Evolutionary conservation across 2,797 vertebrate species (phyloP), one percentile per base, ranked within the genome.

Genomic region (Sebastes miniatus): DNA sequence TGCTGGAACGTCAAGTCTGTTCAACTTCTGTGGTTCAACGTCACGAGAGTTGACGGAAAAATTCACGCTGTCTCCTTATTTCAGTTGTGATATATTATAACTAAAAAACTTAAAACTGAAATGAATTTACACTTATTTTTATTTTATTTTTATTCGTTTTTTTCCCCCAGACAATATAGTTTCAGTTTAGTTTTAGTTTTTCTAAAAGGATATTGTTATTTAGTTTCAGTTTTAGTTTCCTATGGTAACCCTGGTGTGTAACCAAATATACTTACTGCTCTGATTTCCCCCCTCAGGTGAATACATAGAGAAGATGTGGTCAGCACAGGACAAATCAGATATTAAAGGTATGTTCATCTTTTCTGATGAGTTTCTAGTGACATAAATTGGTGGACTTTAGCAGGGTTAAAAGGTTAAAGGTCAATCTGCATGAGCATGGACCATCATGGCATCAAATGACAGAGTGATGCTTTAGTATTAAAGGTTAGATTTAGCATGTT

Each of bases 301-400:
- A 50, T 94, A 93, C 85, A 86, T 91, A 0, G 93, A 94, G 62
- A 94, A 94, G 90, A 91, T 94, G 89, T 95, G 95, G 94, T 84
- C 90, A 0, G 67, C 87, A 1, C 91, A 92, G 64, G 94, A 96
- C 10, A 93, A 92, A 73, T 88, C 92, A 0, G 93, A 95, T 67
- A 94, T 95, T 34, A 96, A 96, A 93, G 94, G 95, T 96, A 67
- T 8, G 63, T 20, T 27, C 6, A 0, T 16, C 3, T 11, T 10
- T 54, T 69, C 8, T 11, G 12, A 47, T 0, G 10, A 27, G 7
- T 34, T 56, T 47, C 3, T 36, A 1, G 6, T 25, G 36, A 59
- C 36, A 36, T 24, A 12, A 20, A 34, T 9, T 50, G 27, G 24
- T 71, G 32, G 27, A 61, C 25, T 24, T 20, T 43, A 34, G 22